These are phyloP conservation scores for Actinernus sp. DNA, from an alignment of 92 coral and sea anemone genomes.

Conservation along the genomic window DNA sequence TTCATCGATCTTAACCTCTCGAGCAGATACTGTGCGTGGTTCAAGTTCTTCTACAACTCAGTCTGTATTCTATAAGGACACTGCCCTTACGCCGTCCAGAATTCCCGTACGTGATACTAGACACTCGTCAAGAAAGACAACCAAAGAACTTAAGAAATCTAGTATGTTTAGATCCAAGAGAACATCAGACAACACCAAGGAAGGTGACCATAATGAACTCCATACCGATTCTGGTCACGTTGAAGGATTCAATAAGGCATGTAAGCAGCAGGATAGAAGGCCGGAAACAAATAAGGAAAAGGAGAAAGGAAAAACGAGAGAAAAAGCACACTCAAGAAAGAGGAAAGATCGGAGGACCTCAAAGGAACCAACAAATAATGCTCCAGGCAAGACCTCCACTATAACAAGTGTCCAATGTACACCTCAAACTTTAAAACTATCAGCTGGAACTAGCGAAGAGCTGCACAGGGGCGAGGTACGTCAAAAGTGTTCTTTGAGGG, in stretches of 20 bases:
- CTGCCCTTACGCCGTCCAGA: conserved; percentile 23
- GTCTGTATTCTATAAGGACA: conserved; percentile 10
- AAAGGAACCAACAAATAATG: not conserved
- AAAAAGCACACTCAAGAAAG: not conserved
- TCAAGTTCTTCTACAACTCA: too few relatives aligned
- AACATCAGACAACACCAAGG: conserved; percentile 3
- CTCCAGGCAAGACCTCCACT: too few relatives aligned
- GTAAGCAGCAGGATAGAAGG: not conserved
- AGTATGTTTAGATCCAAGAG: conserved; percentile 35
- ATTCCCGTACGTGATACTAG: conserved; percentile 6
- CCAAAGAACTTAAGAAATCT: conserved; percentile 68
- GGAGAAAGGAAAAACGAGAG: too few relatives aligned
- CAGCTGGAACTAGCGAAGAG: too few relatives aligned
- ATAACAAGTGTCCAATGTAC: too few relatives aligned
- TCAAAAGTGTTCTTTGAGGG: too few relatives aligned
- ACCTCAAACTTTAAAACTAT: too few relatives aligned
- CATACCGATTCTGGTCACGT: too few relatives aligned
- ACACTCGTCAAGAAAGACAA: conserved; percentile 35
- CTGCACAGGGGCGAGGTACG: too few relatives aligned
- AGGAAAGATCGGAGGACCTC: not conserved
- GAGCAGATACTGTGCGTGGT: too few relatives aligned
- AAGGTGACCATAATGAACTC: too few relatives aligned
- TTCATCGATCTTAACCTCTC: too few relatives aligned
- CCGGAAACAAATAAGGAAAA: not conserved
- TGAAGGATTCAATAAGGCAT: not conserved